Conservation (phyloP, 1,140 invertebrate genomes). For the Teleopsis dalmanni region DNA sequence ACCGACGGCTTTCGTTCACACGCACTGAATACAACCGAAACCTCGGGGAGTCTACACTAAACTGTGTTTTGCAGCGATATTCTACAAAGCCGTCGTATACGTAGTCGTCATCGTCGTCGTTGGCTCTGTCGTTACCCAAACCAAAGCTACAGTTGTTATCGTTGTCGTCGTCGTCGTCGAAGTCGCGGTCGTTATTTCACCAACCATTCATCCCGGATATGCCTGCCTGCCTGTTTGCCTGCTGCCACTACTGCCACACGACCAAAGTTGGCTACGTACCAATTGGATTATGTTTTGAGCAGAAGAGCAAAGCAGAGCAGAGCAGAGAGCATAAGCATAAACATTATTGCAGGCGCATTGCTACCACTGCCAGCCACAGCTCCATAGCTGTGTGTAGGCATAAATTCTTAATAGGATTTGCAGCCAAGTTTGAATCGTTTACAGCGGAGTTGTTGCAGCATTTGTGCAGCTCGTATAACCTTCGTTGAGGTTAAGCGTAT, state of each 20-base stretch:
- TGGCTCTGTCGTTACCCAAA: background rate
- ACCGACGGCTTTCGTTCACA: slow-evolving; percentile 13
- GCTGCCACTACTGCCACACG: background rate
- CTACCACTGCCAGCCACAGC: background rate
- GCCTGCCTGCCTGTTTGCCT: background rate
- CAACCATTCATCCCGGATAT: slow-evolving; percentile 4
- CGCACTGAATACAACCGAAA: slow-evolving; percentile 16
- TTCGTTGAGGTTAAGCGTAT: slow-evolving; percentile 14
- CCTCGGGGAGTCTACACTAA: slow-evolving; percentile 18
- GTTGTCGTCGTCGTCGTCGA: slow-evolving; percentile 1
- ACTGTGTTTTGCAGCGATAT: slow-evolving; percentile 17
- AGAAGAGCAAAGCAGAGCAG: too few species aligned
- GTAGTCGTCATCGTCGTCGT: background rate
- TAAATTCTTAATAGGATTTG: background rate
- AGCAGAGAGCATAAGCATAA: slow-evolving; percentile 2
- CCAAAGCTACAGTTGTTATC: too few species aligned
- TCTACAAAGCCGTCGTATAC: slow-evolving; percentile 9
- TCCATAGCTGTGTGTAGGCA: background rate
- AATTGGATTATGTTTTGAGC: slow-evolving; percentile 10
- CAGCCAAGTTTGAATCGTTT: background rate
- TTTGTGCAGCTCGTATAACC: slow-evolving; percentile 8
- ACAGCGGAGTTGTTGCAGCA: background rate
- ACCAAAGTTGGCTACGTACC: slow-evolving; percentile 9
- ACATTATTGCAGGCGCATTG: background rate
- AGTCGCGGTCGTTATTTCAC: background rate